Percentiles rank a stretch among this genome's conserved stretches.
These are phyloP conservation scores for Oreochromis aureus DNA, from an alignment of 2,113 vertebrate species.

Conservation along the genomic window DNA sequence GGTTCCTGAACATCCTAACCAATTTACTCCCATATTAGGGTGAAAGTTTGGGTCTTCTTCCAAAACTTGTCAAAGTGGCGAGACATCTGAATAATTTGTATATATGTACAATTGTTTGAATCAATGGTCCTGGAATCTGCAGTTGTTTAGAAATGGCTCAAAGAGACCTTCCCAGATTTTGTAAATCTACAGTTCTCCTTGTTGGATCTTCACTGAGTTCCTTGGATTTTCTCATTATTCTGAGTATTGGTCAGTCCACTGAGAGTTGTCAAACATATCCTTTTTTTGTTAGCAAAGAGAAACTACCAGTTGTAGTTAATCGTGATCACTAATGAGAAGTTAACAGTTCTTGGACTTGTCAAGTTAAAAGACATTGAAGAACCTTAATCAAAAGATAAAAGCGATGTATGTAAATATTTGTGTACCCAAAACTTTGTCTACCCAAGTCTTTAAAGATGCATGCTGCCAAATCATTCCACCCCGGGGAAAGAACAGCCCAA, in stretches of 20 bases:
- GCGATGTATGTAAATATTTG: background rate
- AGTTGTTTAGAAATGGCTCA: background rate
- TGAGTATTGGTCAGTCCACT: background rate
- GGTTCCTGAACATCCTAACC: background rate
- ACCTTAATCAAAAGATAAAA: background rate
- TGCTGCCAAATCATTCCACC: background rate
- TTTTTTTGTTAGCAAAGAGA: background rate
- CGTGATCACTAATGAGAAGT: background rate
- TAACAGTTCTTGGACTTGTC: background rate
- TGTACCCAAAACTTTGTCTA: background rate
- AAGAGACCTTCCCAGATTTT: background rate
- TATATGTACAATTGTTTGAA: background rate
- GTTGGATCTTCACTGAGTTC: background rate
- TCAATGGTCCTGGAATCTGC: background rate
- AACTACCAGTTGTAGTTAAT: background rate
- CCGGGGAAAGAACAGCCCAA: background rate
- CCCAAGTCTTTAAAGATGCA: background rate
- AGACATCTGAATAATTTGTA: background rate
- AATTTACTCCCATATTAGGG: background rate
- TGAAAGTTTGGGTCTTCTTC: background rate
- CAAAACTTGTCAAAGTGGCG: background rate
- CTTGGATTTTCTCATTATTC: background rate
- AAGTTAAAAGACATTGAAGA: background rate
- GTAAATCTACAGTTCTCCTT: background rate
- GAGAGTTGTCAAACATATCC: background rate